Conservation (phyloP, 2,888 invertebrate genomes). For the Metalampra italica region DNA sequence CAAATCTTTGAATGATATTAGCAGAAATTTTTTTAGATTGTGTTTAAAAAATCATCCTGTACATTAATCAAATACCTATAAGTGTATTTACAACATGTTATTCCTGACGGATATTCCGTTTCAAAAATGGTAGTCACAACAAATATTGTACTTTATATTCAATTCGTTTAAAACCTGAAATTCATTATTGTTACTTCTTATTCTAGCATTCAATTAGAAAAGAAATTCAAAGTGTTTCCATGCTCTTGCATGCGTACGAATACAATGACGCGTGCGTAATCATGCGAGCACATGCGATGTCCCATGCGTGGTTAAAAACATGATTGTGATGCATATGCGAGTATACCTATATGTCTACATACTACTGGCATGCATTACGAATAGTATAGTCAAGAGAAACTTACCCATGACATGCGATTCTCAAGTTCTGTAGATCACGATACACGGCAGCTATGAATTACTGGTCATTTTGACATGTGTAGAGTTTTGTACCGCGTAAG, state of each 20-base stretch:
- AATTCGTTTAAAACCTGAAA: background rate
- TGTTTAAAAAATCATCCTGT: too few relatives aligned
- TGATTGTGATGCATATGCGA: too few relatives aligned
- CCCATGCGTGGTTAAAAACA: background rate
- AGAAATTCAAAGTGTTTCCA: slow-evolving; percentile 14
- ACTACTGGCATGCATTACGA: slow-evolving; percentile 33
- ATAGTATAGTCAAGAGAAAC: slow-evolving; percentile 30
- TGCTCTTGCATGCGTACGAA: slow-evolving; percentile 7
- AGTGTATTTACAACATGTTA: slow-evolving; percentile 7
- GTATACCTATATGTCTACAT: too few relatives aligned
- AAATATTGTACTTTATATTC: background rate
- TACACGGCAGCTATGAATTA: background rate
- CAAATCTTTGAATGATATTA: too few relatives aligned
- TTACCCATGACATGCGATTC: slow-evolving; percentile 49
- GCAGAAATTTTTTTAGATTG: too few relatives aligned
- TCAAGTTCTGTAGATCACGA: slow-evolving; percentile 21
- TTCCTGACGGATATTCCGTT: background rate
- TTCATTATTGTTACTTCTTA: background rate
- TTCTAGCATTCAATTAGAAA: background rate
- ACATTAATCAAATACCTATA: background rate
- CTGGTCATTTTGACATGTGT: too few relatives aligned
- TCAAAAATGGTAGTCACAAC: background rate
- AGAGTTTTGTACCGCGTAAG: too few relatives aligned
- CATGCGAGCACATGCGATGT: slow-evolving; percentile 2
- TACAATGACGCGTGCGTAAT: slow-evolving; percentile 6